phyloP scores from a whole-genome alignment of 2,797 vertebrate species.

The Leptoclinus maculatus region DNA sequence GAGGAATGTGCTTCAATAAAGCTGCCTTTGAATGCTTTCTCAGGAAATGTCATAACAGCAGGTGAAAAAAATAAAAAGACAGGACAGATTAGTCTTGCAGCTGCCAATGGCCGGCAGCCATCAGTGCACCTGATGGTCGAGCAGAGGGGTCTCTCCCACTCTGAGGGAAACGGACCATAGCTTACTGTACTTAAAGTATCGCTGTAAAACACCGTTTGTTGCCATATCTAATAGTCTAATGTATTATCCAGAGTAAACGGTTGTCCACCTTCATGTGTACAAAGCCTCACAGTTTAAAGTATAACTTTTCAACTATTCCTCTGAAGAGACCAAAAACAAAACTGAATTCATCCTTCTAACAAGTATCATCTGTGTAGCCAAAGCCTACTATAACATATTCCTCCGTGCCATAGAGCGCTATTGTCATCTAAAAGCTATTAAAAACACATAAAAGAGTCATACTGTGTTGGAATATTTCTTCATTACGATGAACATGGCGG shows the following conservation, averaged over 20 bases:
- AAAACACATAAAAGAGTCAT: constrained; percentile 47
- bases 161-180: constrained; percentile 44
- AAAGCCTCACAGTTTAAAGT: constrained; percentile 3
- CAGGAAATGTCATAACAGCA: constrained; percentile 78
- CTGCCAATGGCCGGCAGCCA: constrained; percentile 68
- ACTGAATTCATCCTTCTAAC: background rate
- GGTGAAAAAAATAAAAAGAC: constrained; percentile 43
- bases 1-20: constrained; percentile 81
- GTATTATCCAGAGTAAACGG: constrained; percentile 6
- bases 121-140: constrained; percentile 63
- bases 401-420: constrained; percentile 14
- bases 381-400: background rate
- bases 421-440: constrained; percentile 42
- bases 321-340: background rate
- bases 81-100: constrained; percentile 72
- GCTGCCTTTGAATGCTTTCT: constrained; percentile 75
- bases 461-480: constrained; percentile 38
- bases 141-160: constrained; percentile 56
- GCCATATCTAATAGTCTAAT: constrained; percentile 18
- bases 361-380: constrained; percentile 4
- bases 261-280: background rate
- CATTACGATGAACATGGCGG: constrained; percentile 25
- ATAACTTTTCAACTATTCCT: background rate
- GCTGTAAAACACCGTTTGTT: constrained; percentile 10
- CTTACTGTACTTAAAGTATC: constrained; percentile 23